phyloP scores from a whole-genome alignment of 2,888 invertebrate genomes.

The Machimus atricapillus region DNA sequence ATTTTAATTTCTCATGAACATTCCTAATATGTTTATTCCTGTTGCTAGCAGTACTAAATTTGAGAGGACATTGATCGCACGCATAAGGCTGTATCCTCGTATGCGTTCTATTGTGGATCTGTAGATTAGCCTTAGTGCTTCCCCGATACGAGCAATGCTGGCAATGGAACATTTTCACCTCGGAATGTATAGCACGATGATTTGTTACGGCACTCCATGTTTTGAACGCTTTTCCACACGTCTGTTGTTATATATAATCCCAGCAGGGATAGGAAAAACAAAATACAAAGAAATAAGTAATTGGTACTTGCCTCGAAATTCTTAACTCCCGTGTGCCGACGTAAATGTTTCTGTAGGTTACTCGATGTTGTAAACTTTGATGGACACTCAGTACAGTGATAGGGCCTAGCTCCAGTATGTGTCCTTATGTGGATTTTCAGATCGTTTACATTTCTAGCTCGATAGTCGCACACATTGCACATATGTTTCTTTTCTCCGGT shows the following conservation, averaged over 20 bases:
- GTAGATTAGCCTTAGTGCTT: conserved; percentile 47
- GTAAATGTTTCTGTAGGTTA: conserved; percentile 47
- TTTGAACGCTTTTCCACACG: conserved; percentile 48
- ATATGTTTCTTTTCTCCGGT: conserved; percentile 43
- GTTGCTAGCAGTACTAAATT: conserved; percentile 49
- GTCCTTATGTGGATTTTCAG: conserved; percentile 46
- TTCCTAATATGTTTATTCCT: conserved; percentile 48
- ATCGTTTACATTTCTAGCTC: conserved; percentile 45
- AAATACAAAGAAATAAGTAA: conserved; percentile 15
- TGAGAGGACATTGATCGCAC: conserved; percentile 45
- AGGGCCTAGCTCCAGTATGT: conserved; percentile 46
- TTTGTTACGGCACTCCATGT: conserved; percentile 47
- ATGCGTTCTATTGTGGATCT: conserved; percentile 48
- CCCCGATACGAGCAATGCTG: conserved; percentile 45
- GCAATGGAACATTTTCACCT: conserved; percentile 45
- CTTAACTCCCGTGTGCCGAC: conserved; percentile 48
- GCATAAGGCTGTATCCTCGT: conserved; percentile 47
- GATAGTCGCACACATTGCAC: conserved; percentile 46
- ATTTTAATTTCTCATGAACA: conserved; percentile 48
- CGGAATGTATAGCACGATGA: conserved; percentile 48
- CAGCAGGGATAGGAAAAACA: not conserved
- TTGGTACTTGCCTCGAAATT: conserved; percentile 46
- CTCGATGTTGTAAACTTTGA: conserved; percentile 47
- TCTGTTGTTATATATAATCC: conserved; percentile 39
- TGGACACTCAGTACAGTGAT: conserved; percentile 43